phyloP scores from a whole-genome alignment of 2,113 vertebrate genomes.

The Collichthys lucidus region DNA sequence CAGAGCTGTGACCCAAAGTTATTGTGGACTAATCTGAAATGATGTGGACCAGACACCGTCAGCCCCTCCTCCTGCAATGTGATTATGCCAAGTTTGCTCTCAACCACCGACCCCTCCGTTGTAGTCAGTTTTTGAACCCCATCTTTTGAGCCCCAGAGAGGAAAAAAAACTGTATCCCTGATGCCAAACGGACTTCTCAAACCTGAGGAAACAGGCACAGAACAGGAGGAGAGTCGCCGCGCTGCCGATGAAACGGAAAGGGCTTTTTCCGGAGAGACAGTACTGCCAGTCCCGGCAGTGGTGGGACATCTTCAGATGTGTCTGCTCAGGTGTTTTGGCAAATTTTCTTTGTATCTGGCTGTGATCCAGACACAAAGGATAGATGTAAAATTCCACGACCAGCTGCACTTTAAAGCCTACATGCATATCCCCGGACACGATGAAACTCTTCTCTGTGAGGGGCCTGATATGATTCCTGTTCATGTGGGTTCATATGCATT shows the following conservation, averaged over 20 bases:
- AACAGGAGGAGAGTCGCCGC: conserved; percentile 12
- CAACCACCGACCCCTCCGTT: not conserved
- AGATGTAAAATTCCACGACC: conserved; percentile 73
- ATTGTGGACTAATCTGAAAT: conserved; percentile 48
- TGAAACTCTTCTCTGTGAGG: conserved; percentile 40
- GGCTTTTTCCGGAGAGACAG: conserved; percentile 29
- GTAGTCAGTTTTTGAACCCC: conserved; percentile 14
- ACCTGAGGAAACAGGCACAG: conserved; percentile 31
- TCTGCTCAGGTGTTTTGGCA: conserved; percentile 37
- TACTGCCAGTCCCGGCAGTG: conserved; percentile 3
- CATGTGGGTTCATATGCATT: conserved; percentile 46
- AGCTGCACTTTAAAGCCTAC: conserved; percentile 81
- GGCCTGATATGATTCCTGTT: conserved; percentile 65
- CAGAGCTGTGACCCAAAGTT: conserved; percentile 21
- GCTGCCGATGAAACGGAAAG: conserved; percentile 20
- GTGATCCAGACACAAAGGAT: conserved; percentile 55
- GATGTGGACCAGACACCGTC: conserved; percentile 45
- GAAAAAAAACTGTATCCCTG: not conserved
- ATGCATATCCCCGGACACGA: conserved; percentile 45
- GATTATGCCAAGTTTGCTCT: not conserved
- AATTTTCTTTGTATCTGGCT: conserved; percentile 38
- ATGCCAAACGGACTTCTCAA: conserved; percentile 43
- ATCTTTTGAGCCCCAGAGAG: conserved; percentile 17
- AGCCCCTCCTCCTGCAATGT: conserved; percentile 14
- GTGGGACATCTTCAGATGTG: conserved; percentile 24